These are phyloP conservation scores for Gastrophysa polygoni DNA, from an alignment of 2,888 invertebrate species.

Conservation along the genomic window DNA sequence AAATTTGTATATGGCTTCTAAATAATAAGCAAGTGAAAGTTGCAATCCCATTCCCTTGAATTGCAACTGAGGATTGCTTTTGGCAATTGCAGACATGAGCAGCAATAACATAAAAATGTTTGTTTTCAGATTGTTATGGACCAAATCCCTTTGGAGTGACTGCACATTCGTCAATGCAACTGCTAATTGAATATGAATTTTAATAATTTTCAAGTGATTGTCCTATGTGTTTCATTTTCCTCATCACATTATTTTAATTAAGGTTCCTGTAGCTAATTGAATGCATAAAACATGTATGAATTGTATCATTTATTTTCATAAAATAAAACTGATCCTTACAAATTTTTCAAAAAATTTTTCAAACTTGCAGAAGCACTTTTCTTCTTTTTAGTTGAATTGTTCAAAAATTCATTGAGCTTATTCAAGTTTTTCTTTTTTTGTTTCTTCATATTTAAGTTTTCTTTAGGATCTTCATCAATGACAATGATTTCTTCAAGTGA, in stretches of 20 bases:
- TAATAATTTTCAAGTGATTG: slow-evolving; percentile 36
- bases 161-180: background rate
- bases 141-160: slow-evolving; percentile 74
- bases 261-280: slow-evolving; percentile 8
- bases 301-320: slow-evolving; percentile 10
- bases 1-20: too few relatives aligned
- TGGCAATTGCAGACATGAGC: too few relatives aligned
- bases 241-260: slow-evolving; percentile 23
- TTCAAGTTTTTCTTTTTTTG: slow-evolving; percentile 21
- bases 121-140: slow-evolving; percentile 72
- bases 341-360: slow-evolving; percentile 26
- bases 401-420: slow-evolving; percentile 31
- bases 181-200: slow-evolving; percentile 33
- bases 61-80: too few relatives aligned
- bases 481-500: background rate
- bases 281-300: slow-evolving; percentile 16
- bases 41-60: too few relatives aligned
- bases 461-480: slow-evolving; percentile 18
- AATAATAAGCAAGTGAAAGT: too few relatives aligned
- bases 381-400: slow-evolving; percentile 19
- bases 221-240: slow-evolving; percentile 37
- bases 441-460: slow-evolving; percentile 26
- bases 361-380: slow-evolving; percentile 22
- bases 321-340: background rate
- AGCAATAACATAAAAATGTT: too few relatives aligned